phyloP scores from a whole-genome alignment of 2,113 vertebrate genomes.

The Meleagris gallopavo region DNA sequence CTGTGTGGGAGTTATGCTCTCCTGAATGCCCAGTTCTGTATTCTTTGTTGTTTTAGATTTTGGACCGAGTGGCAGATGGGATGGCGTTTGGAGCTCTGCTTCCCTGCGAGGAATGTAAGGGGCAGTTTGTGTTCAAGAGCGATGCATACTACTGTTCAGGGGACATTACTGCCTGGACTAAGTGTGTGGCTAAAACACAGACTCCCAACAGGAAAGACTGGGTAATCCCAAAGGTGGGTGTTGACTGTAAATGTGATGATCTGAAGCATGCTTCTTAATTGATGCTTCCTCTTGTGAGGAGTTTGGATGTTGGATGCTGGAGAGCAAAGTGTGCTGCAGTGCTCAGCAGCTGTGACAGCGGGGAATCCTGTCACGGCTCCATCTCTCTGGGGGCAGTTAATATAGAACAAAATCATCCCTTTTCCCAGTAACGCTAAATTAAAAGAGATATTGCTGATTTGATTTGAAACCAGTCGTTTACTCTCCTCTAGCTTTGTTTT shows the following conservation, averaged over 20 bases:
- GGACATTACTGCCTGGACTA: constrained; percentile 96
- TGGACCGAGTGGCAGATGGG: constrained; percentile 92
- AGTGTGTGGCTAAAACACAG: constrained; percentile 91
- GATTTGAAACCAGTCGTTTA: neutral
- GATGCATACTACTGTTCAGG: constrained; percentile 93
- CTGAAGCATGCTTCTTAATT: neutral
- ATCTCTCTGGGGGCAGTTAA: neutral
- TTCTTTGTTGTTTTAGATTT: constrained; percentile 78
- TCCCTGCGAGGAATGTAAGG: constrained; percentile 87
- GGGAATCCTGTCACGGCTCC: neutral
- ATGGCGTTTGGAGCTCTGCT: constrained; percentile 92
- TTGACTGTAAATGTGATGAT: neutral
- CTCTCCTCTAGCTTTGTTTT: neutral
- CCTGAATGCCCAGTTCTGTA: neutral
- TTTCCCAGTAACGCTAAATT: neutral
- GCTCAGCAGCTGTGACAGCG: neutral
- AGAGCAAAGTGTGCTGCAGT: neutral
- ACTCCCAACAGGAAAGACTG: constrained; percentile 89
- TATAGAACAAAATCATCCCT: neutral
- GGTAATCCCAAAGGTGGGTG: constrained; percentile 89
- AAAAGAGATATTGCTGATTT: neutral
- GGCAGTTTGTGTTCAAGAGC: constrained; percentile 93
- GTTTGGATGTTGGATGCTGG: neutral
- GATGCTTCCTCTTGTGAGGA: neutral
- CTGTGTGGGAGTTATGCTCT: neutral